Evolutionary conservation across 37 sponge, comb jelly and placozoan genomes (phyloP).

Genomic region (Aphrocallistes beatrix): DNA sequence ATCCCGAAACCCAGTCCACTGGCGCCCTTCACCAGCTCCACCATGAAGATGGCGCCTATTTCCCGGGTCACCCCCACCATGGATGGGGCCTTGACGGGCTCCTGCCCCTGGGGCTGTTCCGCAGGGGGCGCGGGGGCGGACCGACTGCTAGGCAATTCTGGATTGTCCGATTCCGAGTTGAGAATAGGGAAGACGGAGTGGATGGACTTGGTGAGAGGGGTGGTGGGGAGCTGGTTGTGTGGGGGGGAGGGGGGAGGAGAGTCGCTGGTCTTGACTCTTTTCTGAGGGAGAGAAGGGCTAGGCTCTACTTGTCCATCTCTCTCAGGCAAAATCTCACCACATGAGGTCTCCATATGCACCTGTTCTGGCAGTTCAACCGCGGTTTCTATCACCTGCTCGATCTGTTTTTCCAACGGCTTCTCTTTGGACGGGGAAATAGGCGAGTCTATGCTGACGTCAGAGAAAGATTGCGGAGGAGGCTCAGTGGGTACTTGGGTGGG

Average conservation of each 20-base stretch:
- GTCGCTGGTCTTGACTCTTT: not conserved
- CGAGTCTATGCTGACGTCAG: too few relatives aligned
- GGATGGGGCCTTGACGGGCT: not conserved
- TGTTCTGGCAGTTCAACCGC: not conserved
- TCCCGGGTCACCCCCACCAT: constrained; percentile 6
- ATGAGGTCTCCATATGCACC: not conserved
- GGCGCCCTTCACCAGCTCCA: not conserved
- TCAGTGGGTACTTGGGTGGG: too few relatives aligned
- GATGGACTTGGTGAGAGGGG: not conserved
- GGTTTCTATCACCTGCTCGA: not conserved
- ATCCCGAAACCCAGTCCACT: not conserved
- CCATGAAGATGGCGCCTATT: not conserved
- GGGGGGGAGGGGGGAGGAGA: not conserved
- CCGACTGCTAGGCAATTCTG: too few relatives aligned
- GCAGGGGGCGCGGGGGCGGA: not conserved
- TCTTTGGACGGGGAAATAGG: not conserved
- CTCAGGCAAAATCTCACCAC: not conserved
- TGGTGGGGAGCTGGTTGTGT: not conserved
- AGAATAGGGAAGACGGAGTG: not conserved
- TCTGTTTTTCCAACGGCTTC: not conserved
- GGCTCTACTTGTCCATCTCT: not conserved
- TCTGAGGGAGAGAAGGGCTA: not conserved
- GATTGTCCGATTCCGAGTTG: too few relatives aligned
- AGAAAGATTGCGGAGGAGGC: too few relatives aligned
- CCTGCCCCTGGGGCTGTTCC: not conserved